These are phyloP conservation scores for Thripadectes ignobilis DNA, from an alignment of 2,797 vertebrate species.

Conservation along the genomic window DNA sequence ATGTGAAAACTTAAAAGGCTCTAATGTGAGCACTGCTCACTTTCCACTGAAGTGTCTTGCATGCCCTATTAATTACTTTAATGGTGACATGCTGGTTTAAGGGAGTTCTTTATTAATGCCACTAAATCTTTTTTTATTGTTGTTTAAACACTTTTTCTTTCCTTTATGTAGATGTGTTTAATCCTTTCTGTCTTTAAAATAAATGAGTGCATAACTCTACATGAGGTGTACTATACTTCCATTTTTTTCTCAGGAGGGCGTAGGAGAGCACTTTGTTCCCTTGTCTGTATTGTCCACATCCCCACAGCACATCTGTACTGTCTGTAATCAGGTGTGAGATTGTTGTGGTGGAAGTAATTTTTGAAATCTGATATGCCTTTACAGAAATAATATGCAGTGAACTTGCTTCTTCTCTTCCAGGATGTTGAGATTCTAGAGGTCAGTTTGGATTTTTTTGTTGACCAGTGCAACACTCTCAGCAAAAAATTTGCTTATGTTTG, in stretches of 20 bases:
- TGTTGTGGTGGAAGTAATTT: not conserved
- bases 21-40: not conserved
- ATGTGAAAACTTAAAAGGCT: conserved; percentile 39
- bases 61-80: conserved; percentile 73
- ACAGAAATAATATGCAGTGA: not conserved
- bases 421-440: not conserved
- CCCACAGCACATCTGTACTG: not conserved
- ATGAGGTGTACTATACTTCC: not conserved
- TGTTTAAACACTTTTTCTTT: conserved; percentile 72
- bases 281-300: not conserved
- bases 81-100: conserved; percentile 71
- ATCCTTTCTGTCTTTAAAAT: conserved; percentile 58
- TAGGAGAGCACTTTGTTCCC: not conserved
- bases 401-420: not conserved
- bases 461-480: not conserved
- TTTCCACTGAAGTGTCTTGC: conserved; percentile 25
- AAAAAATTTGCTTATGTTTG: not conserved
- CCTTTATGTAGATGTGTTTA: conserved; percentile 65
- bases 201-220: not conserved
- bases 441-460: not conserved
- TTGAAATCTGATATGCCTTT: not conserved
- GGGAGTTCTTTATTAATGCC: conserved; percentile 72
- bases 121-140: conserved; percentile 76
- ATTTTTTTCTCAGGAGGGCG: not conserved
- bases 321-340: not conserved